Evolutionary conservation across 2,797 vertebrate species (phyloP), one percentile per base, ranked within the genome.

Genomic region (Odontamblyopus lacepedii): DNA sequence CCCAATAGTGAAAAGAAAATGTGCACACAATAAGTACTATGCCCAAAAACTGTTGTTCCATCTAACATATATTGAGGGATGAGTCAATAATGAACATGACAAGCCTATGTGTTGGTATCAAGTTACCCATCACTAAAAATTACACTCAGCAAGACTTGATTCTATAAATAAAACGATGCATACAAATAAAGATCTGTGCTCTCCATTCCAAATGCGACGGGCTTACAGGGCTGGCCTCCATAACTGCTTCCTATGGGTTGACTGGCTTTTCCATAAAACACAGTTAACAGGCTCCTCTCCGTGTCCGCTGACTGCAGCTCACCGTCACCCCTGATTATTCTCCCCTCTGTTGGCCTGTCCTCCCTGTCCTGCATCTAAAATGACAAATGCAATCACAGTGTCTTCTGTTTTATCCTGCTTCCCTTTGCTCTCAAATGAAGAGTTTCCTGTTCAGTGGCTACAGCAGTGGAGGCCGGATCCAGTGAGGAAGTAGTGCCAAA

Each of bases 401-500:
- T 55, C 50, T 70, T 64, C 73, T 71, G 62, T 77, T 86, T 73
- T 7, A 65, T 71, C 78, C 73, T 64, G 69, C 55, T 41, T 79
- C 78, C 75, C 70, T 71, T 65, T 35, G 18, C 30, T 64, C 26
- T 59, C 32, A 84, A 67, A 64, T 69, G 63, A 68, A 80, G 55
- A 19, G 66, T 61, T 80, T 82, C 55, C 15, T 81, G 69, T 63
- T 30, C 70, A 71, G 74, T 62, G 56, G 76, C 66, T 65, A 64
- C 29, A 78, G 76, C 26, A 13, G 71, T 16, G 6, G 70, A 53
- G 65, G 71, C 27, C 41, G 75, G 64, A 85, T 91, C 88, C 86
- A 67, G 48, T 8, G 88, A 90, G 78, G 78, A 90, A 89, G 89
- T 83, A 70, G 90, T 90, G 85, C 91, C 91, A 89, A 83, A 86